A percentile compares a stretch with the other conserved stretches of the same genome.
phyloP scores from a whole-genome alignment of 1,140 invertebrate genomes.

The Meloidogyne floridensis region DNA sequence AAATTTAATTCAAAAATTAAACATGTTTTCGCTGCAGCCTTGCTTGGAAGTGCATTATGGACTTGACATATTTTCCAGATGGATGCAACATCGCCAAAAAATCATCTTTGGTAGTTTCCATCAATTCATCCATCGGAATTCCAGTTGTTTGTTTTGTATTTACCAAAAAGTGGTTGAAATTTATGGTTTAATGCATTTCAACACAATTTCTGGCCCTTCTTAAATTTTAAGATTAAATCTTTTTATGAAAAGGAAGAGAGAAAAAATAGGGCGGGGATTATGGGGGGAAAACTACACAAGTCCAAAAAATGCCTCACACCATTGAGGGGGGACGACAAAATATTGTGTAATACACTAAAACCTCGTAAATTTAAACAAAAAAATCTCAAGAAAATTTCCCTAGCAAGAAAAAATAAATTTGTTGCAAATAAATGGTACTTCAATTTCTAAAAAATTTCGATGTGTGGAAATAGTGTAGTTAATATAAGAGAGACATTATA shows the following conservation, averaged over 20 bases:
- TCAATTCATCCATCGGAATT: conserved; percentile 89
- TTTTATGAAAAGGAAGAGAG: too few species aligned
- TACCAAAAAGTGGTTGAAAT: conserved; percentile 18
- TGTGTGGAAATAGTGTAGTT: too few species aligned
- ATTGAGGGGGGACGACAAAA: too few species aligned
- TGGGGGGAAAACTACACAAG: too few species aligned
- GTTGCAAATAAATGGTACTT: neutral
- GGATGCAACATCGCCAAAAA: conserved; percentile 88
- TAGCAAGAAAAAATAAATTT: neutral
- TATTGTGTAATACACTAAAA: too few species aligned
- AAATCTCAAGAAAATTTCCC: too few species aligned
- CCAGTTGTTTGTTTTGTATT: conserved; percentile 89
- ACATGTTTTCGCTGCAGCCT: conserved; percentile 39
- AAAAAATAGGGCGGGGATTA: too few species aligned
- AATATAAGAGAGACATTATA: too few species aligned
- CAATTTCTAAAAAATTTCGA: too few species aligned
- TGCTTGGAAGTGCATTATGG: conserved; percentile 84
- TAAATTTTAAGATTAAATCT: neutral
- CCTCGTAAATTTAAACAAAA: too few species aligned
- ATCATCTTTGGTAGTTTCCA: conserved; percentile 83
- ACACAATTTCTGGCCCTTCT: neutral
- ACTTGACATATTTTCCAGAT: conserved; percentile 85
- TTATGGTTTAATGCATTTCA: neutral
- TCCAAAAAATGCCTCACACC: too few species aligned
- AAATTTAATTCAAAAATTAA: neutral